Conservation (phyloP, 1,140 invertebrate species). For the Aethina tumida region DNA sequence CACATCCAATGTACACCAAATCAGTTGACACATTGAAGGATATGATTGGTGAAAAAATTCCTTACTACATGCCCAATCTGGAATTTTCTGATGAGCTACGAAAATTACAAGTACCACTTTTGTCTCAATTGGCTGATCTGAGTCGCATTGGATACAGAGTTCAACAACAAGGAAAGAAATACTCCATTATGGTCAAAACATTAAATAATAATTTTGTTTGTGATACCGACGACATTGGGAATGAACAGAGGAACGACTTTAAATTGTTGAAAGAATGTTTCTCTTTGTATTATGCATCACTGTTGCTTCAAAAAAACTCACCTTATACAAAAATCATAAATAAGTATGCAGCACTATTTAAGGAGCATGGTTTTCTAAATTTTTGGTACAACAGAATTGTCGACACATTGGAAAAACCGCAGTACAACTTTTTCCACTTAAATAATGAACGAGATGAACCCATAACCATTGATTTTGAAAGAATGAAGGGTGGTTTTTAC, state of each 20-base stretch:
- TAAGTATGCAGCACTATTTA: slow-evolving; percentile 4
- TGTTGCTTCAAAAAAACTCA: slow-evolving; percentile 9
- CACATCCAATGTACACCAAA: slow-evolving; percentile 1
- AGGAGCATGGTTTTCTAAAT: slow-evolving; percentile 8
- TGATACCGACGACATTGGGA: slow-evolving; percentile 9
- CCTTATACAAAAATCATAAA: slow-evolving; percentile 9
- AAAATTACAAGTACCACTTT: not conserved
- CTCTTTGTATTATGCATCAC: slow-evolving; percentile 6
- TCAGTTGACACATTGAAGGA: slow-evolving; percentile 9
- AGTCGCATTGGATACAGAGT: too few relatives aligned
- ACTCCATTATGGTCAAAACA: not conserved
- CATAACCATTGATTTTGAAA: slow-evolving; percentile 5
- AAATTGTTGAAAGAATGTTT: slow-evolving; percentile 10
- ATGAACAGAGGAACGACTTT: slow-evolving; percentile 3
- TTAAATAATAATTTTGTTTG: slow-evolving; percentile 8
- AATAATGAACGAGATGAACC: too few relatives aligned
- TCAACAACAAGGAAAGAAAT: not conserved
- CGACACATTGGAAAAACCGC: too few relatives aligned
- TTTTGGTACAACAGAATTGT: slow-evolving; percentile 11
- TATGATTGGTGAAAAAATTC: slow-evolving; percentile 10
- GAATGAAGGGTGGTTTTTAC: slow-evolving; percentile 10
- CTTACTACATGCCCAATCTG: not conserved
- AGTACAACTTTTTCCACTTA: too few relatives aligned
- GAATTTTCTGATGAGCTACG: not conserved
- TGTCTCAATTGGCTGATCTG: not conserved